Conservation (phyloP, 2,113 vertebrate species). For the Nothocercus nigrocapillus region DNA sequence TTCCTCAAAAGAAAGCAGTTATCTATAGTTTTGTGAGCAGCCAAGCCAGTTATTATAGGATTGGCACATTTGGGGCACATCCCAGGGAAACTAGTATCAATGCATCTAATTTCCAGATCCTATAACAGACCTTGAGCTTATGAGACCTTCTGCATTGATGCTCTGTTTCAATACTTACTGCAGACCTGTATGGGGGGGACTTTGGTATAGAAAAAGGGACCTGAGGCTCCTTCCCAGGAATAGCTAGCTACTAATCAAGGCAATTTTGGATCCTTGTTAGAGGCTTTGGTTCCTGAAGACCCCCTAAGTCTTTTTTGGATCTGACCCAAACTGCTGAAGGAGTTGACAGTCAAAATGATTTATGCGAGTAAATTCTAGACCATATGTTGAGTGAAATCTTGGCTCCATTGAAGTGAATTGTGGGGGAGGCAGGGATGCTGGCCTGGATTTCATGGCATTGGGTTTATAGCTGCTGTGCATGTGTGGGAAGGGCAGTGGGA, state of each 20-base stretch:
- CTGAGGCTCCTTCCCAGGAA: background rate
- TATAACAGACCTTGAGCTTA: background rate
- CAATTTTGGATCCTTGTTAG: background rate
- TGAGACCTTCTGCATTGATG: accelerated
- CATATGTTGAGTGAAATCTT: constrained; percentile 25
- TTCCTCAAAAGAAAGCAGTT: accelerated
- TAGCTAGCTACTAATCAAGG: background rate
- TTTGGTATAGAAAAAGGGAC: background rate
- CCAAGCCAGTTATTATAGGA: background rate
- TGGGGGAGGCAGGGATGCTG: background rate
- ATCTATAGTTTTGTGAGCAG: background rate
- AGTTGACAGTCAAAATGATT: constrained; percentile 46
- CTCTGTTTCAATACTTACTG: background rate
- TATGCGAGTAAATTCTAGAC: constrained; percentile 11
- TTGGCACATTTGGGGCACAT: background rate
- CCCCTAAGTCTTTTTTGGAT: background rate
- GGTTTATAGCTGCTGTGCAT: constrained; percentile 25
- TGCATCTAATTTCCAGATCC: background rate
- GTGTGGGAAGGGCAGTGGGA: background rate
- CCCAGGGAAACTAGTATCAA: accelerated
- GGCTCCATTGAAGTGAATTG: background rate
- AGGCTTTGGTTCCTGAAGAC: constrained; percentile 19
- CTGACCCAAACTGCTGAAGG: constrained; percentile 17
- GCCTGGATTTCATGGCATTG: constrained; percentile 23
- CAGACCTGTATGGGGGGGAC: accelerated